Evolutionary conservation across 2,113 vertebrate genomes (phyloP).

Genomic region (Chaenogobius annularis): DNA sequence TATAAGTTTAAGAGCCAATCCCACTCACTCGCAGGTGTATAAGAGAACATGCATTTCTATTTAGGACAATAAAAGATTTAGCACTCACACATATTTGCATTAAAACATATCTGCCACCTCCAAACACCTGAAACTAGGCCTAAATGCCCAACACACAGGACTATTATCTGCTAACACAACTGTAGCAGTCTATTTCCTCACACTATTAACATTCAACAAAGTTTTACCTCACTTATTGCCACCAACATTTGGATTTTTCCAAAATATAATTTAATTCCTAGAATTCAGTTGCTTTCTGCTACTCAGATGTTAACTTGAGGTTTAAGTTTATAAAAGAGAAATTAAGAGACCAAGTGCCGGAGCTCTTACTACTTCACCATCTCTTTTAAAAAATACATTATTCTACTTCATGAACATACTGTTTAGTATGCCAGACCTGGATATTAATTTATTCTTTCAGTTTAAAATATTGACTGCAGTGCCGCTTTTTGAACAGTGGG

Average conservation of each 20-base stretch:
- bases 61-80: neutral
- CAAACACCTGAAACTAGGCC: constrained; percentile 60
- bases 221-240: neutral
- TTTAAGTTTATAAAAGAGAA: neutral
- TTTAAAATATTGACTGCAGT: neutral
- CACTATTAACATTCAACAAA: constrained; percentile 4
- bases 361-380: neutral
- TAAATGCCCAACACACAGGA: constrained; percentile 37
- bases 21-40: neutral
- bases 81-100: constrained; percentile 15
- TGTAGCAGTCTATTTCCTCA: constrained; percentile 36
- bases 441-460: neutral
- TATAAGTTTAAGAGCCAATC: neutral
- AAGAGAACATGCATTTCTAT: neutral
- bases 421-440: neutral
- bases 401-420: neutral
- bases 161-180: constrained; percentile 11
- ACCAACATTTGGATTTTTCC: neutral
- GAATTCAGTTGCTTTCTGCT: neutral
- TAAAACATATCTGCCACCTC: constrained; percentile 33
- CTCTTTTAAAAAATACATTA: neutral
- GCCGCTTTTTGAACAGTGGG: constrained; percentile 15
- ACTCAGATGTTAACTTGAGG: neutral
- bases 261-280: neutral
- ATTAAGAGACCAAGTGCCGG: neutral